Conservation (phyloP, 2,888 invertebrate species). For the Phlogophora meticulosa region DNA sequence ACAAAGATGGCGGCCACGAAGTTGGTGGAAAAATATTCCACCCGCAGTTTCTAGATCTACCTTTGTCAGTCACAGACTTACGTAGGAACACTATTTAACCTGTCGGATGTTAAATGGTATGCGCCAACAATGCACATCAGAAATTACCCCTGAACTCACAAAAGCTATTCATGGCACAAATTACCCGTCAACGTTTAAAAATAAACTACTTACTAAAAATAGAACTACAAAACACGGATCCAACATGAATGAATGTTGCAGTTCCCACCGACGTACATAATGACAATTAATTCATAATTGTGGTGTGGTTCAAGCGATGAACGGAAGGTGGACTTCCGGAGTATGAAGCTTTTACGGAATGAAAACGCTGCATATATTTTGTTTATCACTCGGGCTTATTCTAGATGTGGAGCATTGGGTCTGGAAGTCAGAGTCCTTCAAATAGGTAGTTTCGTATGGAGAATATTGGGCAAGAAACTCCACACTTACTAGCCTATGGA, state of each 20-base stretch:
- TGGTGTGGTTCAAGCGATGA: constrained; percentile 60
- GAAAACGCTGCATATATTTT: not conserved
- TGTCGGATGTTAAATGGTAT: not conserved
- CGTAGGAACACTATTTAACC: not conserved
- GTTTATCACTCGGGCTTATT: not conserved
- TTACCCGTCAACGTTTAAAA: constrained; percentile 26
- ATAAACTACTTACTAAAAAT: constrained; percentile 27
- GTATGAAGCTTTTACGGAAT: not conserved
- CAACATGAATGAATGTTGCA: constrained; percentile 54
- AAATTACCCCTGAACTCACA: constrained; percentile 1
- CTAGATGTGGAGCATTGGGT: not conserved
- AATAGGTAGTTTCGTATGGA: too few species aligned
- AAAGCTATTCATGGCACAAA: not conserved
- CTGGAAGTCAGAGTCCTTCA: not conserved
- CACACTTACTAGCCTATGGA: too few species aligned
- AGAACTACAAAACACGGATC: constrained; percentile 22
- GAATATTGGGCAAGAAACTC: too few species aligned
- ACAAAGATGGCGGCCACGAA: not conserved
- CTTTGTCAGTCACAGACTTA: not conserved
- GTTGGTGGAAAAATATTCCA: not conserved
- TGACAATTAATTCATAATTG: constrained; percentile 71
- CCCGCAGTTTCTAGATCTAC: not conserved
- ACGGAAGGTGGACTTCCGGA: constrained; percentile 23
- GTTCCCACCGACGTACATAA: constrained; percentile 71
- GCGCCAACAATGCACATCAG: not conserved